A percentile compares a stretch with the other conserved stretches of the same genome.
These are phyloP conservation scores for Cephus runcator DNA, from an alignment of 2,888 invertebrate genomes.

Conservation along the genomic window DNA sequence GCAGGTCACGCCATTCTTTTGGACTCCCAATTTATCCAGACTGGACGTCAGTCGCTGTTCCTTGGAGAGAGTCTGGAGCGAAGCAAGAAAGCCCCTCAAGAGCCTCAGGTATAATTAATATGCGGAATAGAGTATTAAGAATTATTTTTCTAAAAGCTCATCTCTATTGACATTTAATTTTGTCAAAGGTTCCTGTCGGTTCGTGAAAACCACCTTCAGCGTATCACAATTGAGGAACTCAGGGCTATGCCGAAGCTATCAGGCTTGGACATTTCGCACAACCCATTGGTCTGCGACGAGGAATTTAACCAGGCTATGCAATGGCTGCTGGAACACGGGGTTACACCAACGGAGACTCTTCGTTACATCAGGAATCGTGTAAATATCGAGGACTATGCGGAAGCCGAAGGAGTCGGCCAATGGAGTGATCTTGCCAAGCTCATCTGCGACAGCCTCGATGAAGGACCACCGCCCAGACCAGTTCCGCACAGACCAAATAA, in stretches of 20 bases:
- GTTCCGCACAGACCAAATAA: constrained; percentile 28
- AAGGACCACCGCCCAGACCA: constrained; percentile 47
- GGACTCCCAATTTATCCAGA: constrained; percentile 72
- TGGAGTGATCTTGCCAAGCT: constrained; percentile 61
- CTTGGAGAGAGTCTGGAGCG: constrained; percentile 75
- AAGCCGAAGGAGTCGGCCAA: constrained; percentile 41
- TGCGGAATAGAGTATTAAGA: background rate
- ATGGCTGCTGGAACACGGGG: constrained; percentile 71
- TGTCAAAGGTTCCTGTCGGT: constrained; percentile 53
- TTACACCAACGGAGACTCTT: constrained; percentile 67
- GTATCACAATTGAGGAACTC: constrained; percentile 71
- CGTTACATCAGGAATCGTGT: constrained; percentile 43
- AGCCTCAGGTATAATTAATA: constrained; percentile 46
- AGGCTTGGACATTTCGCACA: constrained; percentile 73
- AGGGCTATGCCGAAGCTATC: constrained; percentile 70
- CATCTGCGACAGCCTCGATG: constrained; percentile 49
- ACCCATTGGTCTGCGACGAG: constrained; percentile 76
- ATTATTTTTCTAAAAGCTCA: background rate
- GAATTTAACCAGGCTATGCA: constrained; percentile 76
- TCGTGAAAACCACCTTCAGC: constrained; percentile 51
- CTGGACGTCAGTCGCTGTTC: constrained; percentile 79
- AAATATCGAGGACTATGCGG: constrained; percentile 43
- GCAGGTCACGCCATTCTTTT: constrained; percentile 75
- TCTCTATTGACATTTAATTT: background rate
- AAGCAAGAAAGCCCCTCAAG: constrained; percentile 56